phyloP scores from a whole-genome alignment of 2,113 vertebrate genomes.

The Eupsittula cactorum region DNA sequence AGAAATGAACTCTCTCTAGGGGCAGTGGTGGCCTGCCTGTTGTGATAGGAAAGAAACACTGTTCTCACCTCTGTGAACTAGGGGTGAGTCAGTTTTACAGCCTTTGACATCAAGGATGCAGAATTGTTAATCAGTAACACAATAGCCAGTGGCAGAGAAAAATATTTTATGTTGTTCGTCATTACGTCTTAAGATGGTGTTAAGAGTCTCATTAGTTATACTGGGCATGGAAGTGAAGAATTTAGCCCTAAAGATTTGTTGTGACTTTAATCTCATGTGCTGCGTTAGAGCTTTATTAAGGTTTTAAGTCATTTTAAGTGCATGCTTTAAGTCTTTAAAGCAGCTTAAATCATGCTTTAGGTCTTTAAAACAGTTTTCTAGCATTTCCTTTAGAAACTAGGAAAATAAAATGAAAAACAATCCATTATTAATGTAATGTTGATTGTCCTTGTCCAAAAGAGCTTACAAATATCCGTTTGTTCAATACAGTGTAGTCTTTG shows the following conservation, averaged over 20 bases:
- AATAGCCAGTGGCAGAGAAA: not conserved
- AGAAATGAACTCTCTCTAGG: not conserved
- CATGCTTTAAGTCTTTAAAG: not conserved
- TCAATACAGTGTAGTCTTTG: not conserved
- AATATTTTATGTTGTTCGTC: not conserved
- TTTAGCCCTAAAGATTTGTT: not conserved
- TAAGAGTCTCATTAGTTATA: not conserved
- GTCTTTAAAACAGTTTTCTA: conserved; percentile 5
- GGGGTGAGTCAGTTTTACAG: not conserved
- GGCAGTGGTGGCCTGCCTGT: not conserved
- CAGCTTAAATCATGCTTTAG: not conserved
- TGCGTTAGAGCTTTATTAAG: conserved; percentile 3
- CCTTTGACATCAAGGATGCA: not conserved
- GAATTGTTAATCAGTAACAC: not conserved
- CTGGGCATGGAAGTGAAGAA: not conserved
- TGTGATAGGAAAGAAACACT: not conserved
- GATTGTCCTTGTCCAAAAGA: not conserved
- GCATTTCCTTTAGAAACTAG: not conserved
- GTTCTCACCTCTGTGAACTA: not conserved
- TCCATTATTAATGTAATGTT: not conserved
- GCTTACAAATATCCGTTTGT: not conserved
- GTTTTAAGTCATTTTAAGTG: conserved; percentile 15
- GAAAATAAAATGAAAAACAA: not conserved
- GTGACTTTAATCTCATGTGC: not conserved
- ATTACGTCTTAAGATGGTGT: not conserved